A percentile compares a stretch with the other conserved stretches of the same genome.
These are phyloP conservation scores for Eremophila alpestris DNA, from an alignment of 2,797 vertebrate species.

Conservation along the genomic window DNA sequence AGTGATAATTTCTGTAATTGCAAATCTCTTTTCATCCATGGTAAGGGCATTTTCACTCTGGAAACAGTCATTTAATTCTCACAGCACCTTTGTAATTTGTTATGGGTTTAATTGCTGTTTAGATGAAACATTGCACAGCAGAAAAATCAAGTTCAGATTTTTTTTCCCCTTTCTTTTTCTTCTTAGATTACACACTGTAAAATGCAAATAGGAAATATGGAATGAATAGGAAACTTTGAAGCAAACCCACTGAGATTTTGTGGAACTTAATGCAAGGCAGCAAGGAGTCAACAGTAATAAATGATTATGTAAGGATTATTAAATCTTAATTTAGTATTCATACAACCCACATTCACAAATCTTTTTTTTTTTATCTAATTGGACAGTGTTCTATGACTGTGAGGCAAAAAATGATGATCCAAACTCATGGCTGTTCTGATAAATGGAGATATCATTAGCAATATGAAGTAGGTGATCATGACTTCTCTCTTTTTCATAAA, in stretches of 20 bases:
- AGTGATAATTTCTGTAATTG: conserved; percentile 21
- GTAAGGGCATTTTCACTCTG: neutral
- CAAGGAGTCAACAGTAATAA: conserved; percentile 60
- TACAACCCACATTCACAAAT: conserved; percentile 14
- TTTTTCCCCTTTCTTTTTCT: neutral
- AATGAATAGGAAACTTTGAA: conserved; percentile 40
- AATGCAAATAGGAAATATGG: conserved; percentile 9
- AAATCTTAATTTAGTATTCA: conserved; percentile 73
- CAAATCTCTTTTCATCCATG: neutral
- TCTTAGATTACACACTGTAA: neutral
- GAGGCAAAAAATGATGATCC: conserved; percentile 69
- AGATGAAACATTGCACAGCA: neutral
- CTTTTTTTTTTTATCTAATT: conserved; percentile 63
- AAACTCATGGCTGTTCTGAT: conserved; percentile 78
- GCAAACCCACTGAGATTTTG: conserved; percentile 39
- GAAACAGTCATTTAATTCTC: neutral
- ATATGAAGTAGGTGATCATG: conserved; percentile 81
- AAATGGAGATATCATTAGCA: conserved; percentile 83
- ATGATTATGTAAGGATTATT: conserved; percentile 57
- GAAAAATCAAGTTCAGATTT: neutral
- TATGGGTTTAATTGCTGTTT: conserved; percentile 23
- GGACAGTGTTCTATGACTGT: conserved; percentile 57
- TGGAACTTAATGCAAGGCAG: conserved; percentile 47
- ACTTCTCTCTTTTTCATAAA: conserved; percentile 88
- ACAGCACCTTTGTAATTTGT: neutral